Percentiles rank a stretch among this genome's conserved stretches.
Conservation (phyloP, 2,113 vertebrate species). For the Lepus timidus region DNA sequence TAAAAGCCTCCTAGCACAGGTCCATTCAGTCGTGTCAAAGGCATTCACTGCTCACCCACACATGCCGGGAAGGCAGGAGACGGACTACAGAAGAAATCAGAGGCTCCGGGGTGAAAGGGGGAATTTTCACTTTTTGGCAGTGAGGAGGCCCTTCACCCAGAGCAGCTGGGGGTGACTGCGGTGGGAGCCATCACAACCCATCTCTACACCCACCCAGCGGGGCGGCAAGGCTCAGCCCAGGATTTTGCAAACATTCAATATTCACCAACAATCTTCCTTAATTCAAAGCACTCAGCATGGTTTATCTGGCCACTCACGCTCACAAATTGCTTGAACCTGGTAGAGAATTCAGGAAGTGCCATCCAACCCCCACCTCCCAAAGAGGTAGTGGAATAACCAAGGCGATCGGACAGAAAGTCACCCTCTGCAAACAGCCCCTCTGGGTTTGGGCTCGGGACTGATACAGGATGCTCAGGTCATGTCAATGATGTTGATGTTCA, state of each 20-base stretch:
- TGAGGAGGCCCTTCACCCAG: background rate
- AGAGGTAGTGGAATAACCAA: background rate
- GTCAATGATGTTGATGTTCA: too few relatives aligned
- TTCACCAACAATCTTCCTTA: conserved; percentile 37
- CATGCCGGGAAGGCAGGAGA: conserved; percentile 40
- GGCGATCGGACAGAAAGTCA: background rate
- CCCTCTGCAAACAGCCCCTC: background rate
- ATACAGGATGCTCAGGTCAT: background rate
- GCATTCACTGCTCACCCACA: conserved; percentile 52
- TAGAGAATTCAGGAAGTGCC: background rate
- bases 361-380: background rate
- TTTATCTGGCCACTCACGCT: background rate
- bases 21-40: conserved; percentile 70
- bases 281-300: background rate
- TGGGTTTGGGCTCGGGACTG: background rate
- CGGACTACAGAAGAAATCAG: conserved; percentile 46
- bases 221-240: background rate
- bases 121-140: background rate
- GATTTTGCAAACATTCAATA: background rate
- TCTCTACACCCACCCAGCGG: background rate
- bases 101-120: background rate
- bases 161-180: background rate
- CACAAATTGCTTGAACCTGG: background rate
- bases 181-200: background rate
- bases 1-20: conserved; percentile 61